phyloP scores from a whole-genome alignment of 2,113 vertebrate genomes.

The Halichoeres trimaculatus region DNA sequence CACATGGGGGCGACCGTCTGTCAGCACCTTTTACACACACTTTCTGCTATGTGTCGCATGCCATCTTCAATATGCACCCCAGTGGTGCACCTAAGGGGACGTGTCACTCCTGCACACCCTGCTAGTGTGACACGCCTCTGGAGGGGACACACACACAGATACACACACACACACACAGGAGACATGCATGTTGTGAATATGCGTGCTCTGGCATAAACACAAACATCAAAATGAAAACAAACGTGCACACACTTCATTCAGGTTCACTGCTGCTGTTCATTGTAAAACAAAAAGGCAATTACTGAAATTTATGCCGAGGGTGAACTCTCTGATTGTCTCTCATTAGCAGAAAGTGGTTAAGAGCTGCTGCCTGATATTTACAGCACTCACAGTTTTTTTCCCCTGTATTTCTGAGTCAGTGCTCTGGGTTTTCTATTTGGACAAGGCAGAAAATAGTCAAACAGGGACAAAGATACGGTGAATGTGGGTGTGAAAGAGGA shows the following conservation, averaged over 20 bases:
- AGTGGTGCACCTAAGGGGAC: constrained; percentile 35
- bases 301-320: constrained; percentile 69
- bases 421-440: constrained; percentile 21
- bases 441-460: constrained; percentile 44
- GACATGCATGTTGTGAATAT: background rate
- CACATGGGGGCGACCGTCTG: constrained; percentile 41
- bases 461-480: constrained; percentile 39
- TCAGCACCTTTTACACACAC: constrained; percentile 48
- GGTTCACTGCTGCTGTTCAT: constrained; percentile 53
- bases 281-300: constrained; percentile 78
- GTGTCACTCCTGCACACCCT: constrained; percentile 37
- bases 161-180: background rate
- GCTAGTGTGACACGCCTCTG: constrained; percentile 31
- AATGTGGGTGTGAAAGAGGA: constrained; percentile 47
- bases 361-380: constrained; percentile 53
- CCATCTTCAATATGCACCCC: constrained; percentile 57
- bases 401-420: constrained; percentile 20
- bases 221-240: constrained; percentile 15
- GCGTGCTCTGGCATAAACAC: constrained; percentile 1
- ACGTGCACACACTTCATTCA: constrained; percentile 38
- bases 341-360: constrained; percentile 73
- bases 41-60: constrained; percentile 32
- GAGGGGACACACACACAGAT: background rate
- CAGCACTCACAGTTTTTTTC: constrained; percentile 24
- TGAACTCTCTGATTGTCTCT: constrained; percentile 72